Conservation (phyloP, 2,888 invertebrate genomes). For the Amiota minor region DNA sequence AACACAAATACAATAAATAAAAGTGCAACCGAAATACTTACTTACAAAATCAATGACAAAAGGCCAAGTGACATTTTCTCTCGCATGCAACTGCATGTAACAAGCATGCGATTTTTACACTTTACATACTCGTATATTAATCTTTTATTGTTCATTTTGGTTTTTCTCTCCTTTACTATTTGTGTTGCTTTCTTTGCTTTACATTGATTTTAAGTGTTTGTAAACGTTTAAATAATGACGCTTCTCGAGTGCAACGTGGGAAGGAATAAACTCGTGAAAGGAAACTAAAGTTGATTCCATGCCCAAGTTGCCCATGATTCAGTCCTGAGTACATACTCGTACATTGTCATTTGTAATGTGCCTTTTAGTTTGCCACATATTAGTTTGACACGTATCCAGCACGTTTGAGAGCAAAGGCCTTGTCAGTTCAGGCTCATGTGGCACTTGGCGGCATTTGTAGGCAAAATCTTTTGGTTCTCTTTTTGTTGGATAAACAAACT, state of each 20-base stretch:
- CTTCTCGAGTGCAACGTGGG: neutral
- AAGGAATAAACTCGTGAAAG: neutral
- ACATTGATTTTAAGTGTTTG: neutral
- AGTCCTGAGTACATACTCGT: neutral
- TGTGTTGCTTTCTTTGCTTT: neutral
- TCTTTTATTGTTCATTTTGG: no score
- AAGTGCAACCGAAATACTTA: neutral
- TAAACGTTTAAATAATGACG: constrained; percentile 26
- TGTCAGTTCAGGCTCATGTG: no score
- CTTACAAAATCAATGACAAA: constrained; percentile 10
- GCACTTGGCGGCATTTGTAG: constrained; percentile 4
- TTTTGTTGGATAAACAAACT: neutral
- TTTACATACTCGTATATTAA: neutral
- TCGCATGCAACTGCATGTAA: constrained; percentile 14
- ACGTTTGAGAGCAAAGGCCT: no score
- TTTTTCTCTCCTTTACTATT: neutral
- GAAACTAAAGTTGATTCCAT: neutral
- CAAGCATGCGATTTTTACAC: constrained; percentile 11
- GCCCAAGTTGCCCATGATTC: neutral
- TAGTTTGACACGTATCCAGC: constrained; percentile 1
- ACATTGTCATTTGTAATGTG: constrained; percentile 18
- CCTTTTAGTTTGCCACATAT: constrained; percentile 10
- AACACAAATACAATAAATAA: neutral
- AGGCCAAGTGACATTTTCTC: neutral
- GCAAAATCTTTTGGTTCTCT: neutral